A percentile compares a stretch with the other conserved stretches of the same genome.
These are phyloP conservation scores for Caenorhabditis tropicalis DNA, from an alignment of 1,140 invertebrate genomes.

Conservation along the genomic window DNA sequence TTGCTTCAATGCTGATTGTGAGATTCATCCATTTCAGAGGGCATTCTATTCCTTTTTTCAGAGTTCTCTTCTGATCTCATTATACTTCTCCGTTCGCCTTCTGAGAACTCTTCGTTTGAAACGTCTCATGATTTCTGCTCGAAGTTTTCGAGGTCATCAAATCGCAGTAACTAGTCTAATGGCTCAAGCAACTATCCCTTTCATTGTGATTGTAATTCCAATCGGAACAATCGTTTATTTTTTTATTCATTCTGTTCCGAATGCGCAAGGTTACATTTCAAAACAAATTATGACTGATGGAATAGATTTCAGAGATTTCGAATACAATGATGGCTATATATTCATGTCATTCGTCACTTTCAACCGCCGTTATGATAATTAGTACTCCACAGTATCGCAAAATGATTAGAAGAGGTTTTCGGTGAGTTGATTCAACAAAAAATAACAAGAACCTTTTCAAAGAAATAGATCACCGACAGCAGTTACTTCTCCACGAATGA, in stretches of 20 bases:
- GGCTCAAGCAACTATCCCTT: not conserved
- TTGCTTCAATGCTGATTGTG: not conserved
- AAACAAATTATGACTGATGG: not conserved
- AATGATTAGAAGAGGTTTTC: conserved; percentile 8
- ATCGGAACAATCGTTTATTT: conserved; percentile 18
- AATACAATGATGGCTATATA: conserved; percentile 3
- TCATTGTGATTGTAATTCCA: not conserved
- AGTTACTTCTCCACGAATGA: not conserved
- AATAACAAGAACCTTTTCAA: not conserved
- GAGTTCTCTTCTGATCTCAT: not conserved
- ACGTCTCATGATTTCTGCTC: not conserved
- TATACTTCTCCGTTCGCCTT: not conserved
- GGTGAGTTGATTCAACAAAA: not conserved
- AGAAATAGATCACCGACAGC: not conserved
- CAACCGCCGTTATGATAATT: not conserved
- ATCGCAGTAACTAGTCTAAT: conserved; percentile 5
- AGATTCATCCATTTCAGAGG: not conserved
- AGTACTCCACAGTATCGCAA: conserved; percentile 4
- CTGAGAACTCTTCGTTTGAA: not conserved
- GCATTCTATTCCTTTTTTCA: not conserved
- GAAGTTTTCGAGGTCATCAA: conserved; percentile 9
- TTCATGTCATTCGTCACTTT: not conserved
- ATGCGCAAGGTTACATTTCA: not conserved
- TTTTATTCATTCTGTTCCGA: not conserved
- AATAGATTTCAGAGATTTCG: not conserved